Evolutionary conservation across 2,888 invertebrate species (phyloP), one percentile per base, ranked within the genome.

Genomic region (Parapristionchus giblindavisi): DNA sequence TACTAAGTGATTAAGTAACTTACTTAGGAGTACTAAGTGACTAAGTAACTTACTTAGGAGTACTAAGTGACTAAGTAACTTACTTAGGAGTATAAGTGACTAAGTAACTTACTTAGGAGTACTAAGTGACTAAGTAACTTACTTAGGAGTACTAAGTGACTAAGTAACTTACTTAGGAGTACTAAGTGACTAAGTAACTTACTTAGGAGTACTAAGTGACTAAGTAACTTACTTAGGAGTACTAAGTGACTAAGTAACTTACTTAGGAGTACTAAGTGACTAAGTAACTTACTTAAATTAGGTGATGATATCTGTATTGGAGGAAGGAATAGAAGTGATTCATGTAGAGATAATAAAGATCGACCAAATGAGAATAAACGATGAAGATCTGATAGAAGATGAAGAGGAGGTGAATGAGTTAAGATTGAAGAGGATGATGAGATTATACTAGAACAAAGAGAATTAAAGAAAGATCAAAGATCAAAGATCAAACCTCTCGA

Each of bases 351-450:
- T 5, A 60, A 34, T 34, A 72, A 48, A 60, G 43, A 72, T 32
- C 34, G 21, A 24, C 58, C 58, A 36, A 72, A 60, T 3, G 40
- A 48, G 21, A 72, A 48, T 32, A 60, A 24, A 24, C 58, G 58
- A 58, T 36, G 27, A 32, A 72, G 60, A 72, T 56, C 43, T 24
- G 60, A 68, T 11, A 68, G 51, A 43, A 75, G 38, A 54, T 38
- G 56, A 40, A 75, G 58, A 56, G 75, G 68, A 56, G 34, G 66
- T 21, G 68, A 68, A 72, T 48, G 60, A 72, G 72, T 32, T 2
- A 72, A 8, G 21, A 60, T 29, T 2, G 60, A 43, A 27, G 72
- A 70, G 32, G 70, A 34, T 0, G 66, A 51, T 4, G 48, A 51
- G 24, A 66, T 51, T n/a, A 66, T n/a, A 66, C 66, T 66, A 3